phyloP scores from a whole-genome alignment of 1,140 invertebrate species.

The Listronotus bonariensis region DNA sequence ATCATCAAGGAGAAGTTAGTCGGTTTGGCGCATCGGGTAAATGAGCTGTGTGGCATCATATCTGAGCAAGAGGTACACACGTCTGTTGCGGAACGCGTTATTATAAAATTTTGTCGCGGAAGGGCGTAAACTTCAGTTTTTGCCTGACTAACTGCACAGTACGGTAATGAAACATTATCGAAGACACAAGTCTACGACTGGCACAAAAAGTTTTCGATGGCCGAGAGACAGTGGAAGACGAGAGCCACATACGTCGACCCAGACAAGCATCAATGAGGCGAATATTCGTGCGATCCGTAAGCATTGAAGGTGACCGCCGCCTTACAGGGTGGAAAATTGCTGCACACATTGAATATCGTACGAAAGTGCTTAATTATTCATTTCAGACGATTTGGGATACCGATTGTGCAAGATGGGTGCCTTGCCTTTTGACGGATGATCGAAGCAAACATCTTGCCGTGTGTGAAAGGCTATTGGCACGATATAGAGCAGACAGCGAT shows the following conservation, averaged over 20 bases:
- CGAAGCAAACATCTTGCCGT: not conserved
- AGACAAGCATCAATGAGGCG: not conserved
- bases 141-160: not conserved
- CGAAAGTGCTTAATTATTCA: too few species aligned
- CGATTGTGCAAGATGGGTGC: not conserved
- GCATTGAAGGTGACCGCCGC: not conserved
- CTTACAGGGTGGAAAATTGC: too few species aligned
- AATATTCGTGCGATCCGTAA: not conserved
- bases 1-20: too few species aligned
- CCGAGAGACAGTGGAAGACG: not conserved
- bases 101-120: not conserved
- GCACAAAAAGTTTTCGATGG: not conserved
- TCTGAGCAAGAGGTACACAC: not conserved
- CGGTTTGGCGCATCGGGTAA: too few species aligned
- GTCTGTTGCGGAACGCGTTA: constrained; percentile 1
- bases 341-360: too few species aligned
- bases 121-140: not conserved
- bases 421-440: not conserved
- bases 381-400: not conserved
- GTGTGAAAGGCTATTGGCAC: constrained; percentile 5
- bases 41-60: too few species aligned
- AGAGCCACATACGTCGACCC: not conserved
- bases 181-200: not conserved
- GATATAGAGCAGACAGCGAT: not conserved
- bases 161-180: not conserved